phyloP scores from a whole-genome alignment of 2,113 vertebrate species.

The Himantopus leucocephalus region DNA sequence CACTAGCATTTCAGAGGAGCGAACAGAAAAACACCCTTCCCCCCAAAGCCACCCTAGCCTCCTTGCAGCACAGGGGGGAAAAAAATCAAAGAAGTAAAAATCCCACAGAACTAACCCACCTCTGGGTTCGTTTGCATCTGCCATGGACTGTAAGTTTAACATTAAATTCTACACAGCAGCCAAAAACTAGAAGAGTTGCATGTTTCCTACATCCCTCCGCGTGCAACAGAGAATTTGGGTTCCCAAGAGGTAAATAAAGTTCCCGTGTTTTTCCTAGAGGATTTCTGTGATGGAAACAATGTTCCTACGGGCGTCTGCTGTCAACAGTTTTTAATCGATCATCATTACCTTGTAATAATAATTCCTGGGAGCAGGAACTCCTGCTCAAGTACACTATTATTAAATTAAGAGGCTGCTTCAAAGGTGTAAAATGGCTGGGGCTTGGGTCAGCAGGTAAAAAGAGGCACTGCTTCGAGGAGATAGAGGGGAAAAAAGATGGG shows the following conservation, averaged over 20 bases:
- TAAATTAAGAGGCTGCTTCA: background rate
- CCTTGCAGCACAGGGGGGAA: fast-evolving
- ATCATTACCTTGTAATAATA: background rate
- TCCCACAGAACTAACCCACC: background rate
- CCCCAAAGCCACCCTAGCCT: background rate
- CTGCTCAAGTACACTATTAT: background rate
- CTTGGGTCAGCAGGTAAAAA: conserved; percentile 55
- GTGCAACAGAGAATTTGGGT: background rate
- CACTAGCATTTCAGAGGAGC: background rate
- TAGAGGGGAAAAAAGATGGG: background rate
- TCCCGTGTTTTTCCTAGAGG: background rate
- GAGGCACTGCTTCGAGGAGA: background rate
- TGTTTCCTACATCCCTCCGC: background rate
- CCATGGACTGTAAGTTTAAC: background rate
- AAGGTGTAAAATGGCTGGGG: background rate
- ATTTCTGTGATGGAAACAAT: background rate
- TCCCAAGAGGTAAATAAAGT: background rate
- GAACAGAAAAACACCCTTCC: background rate
- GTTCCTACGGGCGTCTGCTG: background rate
- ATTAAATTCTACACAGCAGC: background rate
- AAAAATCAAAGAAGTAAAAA: background rate
- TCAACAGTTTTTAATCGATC: conserved; percentile 44
- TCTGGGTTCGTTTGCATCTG: background rate
- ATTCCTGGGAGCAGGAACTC: conserved; percentile 5
- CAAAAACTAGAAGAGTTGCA: background rate